Conservation (phyloP, 1,140 invertebrate species). For the Phenacoccus solenopsis region DNA sequence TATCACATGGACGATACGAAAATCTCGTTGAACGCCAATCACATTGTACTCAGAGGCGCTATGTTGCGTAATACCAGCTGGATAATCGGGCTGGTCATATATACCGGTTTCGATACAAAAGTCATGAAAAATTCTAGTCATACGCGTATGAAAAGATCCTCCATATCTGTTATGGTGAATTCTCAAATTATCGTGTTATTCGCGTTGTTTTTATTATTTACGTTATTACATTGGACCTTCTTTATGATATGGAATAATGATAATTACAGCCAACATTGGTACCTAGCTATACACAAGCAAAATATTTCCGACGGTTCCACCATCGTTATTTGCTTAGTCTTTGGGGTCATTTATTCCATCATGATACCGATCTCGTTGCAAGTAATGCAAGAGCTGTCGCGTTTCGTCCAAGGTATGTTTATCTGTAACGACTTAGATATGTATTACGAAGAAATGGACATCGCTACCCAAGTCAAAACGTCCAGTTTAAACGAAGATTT, state of each 20-base stretch:
- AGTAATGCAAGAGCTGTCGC: neutral
- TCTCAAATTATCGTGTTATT: neutral
- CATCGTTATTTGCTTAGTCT: neutral
- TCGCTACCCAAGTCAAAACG: neutral
- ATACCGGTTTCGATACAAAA: constrained; percentile 9
- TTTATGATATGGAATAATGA: neutral
- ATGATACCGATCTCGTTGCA: constrained; percentile 13
- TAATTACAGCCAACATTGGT: neutral
- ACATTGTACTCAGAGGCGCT: constrained; percentile 3
- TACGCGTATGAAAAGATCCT: neutral
- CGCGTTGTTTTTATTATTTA: neutral
- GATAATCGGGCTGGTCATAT: constrained; percentile 12
- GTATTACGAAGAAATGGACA: constrained; percentile 10
- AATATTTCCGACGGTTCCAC: neutral
- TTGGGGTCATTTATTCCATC: neutral
- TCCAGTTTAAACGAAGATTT: constrained; percentile 11
- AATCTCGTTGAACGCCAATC: neutral
- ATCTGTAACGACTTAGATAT: constrained; percentile 12
- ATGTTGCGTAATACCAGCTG: constrained; percentile 12
- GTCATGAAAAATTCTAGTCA: constrained; percentile 14
- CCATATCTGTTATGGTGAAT: neutral
- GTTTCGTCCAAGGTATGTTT: neutral
- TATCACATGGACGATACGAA: neutral
- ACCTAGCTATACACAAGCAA: neutral
- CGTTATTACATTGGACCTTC: neutral